Percentiles rank a stretch among this genome's conserved stretches.
Evolutionary conservation across 2,797 vertebrate species (phyloP).

Genomic region (Trachops cirrhosus): DNA sequence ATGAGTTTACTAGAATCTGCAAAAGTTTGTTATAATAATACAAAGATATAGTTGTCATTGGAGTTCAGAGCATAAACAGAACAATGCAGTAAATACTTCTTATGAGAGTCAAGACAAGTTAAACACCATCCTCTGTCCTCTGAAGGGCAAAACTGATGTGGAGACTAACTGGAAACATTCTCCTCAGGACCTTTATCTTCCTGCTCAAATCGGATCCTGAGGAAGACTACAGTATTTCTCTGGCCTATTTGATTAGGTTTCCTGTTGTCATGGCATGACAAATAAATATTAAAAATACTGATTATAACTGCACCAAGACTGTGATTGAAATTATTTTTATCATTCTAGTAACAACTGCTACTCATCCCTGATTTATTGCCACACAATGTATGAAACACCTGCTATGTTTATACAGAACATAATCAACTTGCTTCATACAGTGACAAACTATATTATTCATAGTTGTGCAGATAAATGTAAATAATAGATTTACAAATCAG

Average conservation of each 20-base stretch:
- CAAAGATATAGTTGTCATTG: neutral
- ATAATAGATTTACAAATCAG: neutral
- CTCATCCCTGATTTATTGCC: neutral
- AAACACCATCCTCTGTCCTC: neutral
- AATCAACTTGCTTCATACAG: neutral
- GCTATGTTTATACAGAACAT: neutral
- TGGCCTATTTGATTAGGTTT: neutral
- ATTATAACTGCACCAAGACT: neutral
- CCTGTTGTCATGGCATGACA: neutral
- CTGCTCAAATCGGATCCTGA: neutral
- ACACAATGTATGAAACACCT: neutral
- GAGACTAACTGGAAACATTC: neutral
- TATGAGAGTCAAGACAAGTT: neutral
- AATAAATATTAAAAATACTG: neutral
- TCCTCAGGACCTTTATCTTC: neutral
- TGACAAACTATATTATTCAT: neutral
- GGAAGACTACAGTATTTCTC: neutral
- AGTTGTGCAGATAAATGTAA: neutral
- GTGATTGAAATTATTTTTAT: constrained; percentile 5
- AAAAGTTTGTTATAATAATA: neutral
- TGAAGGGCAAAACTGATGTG: neutral
- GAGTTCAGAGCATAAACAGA: neutral
- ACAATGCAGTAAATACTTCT: neutral
- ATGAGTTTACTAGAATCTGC: neutral
- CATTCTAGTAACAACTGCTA: neutral